Conservation (phyloP, 1,140 invertebrate genomes). For the Procambarus virginalis region DNA sequence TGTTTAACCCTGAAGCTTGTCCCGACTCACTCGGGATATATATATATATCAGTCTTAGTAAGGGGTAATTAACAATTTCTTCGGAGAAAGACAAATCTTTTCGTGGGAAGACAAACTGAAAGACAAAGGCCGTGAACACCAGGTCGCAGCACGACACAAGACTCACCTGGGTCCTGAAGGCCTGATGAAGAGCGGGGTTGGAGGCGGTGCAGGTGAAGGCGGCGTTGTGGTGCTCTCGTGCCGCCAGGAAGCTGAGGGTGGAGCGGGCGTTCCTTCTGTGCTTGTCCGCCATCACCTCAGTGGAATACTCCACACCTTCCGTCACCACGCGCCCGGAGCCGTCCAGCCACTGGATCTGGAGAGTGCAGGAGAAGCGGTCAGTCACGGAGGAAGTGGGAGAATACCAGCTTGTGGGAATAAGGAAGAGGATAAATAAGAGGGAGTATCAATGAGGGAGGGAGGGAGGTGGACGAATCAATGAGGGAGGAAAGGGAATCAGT, state of each 20-base stretch:
- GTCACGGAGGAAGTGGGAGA: background rate
- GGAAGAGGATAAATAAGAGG: background rate
- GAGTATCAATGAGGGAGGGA: background rate
- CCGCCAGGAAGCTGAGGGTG: constrained; percentile 29
- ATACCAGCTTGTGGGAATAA: background rate
- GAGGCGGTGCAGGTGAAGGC: constrained; percentile 43
- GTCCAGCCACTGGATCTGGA: constrained; percentile 93
- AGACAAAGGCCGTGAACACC: no score
- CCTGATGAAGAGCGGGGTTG: constrained; percentile 36
- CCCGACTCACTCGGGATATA: no score
- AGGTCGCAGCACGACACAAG: no score
- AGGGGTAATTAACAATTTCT: no score
- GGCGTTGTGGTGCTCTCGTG: constrained; percentile 25
- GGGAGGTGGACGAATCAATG: no score
- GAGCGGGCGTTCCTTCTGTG: constrained; percentile 85
- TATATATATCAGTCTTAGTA: no score
- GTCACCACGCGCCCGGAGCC: constrained; percentile 85
- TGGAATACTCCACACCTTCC: constrained; percentile 84
- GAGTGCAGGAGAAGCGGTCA: background rate
- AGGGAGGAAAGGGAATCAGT: no score
- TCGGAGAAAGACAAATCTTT: no score
- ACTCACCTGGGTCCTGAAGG: constrained; percentile 33
- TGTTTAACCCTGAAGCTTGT: no score
- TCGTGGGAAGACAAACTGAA: no score
- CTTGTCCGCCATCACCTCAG: constrained; percentile 82